Percentiles rank a stretch among this genome's conserved stretches.
Evolutionary conservation across 2,888 invertebrate genomes (phyloP).

Genomic region (Drosophila suboccidentalis): DNA sequence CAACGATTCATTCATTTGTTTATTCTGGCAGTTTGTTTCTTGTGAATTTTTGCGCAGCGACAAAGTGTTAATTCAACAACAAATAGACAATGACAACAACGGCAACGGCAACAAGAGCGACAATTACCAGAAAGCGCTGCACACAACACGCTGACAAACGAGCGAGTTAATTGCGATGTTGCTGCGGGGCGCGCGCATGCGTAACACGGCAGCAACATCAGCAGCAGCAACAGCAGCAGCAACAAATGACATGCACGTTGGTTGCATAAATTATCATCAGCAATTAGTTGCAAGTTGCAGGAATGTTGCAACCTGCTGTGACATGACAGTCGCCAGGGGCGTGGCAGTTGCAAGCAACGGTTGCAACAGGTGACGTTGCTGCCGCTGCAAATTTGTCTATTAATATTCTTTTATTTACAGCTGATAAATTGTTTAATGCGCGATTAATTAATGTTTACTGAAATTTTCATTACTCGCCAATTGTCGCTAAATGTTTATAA

Average conservation of each 20-base stretch:
- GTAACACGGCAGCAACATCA: slow-evolving; percentile 67
- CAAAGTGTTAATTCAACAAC: slow-evolving; percentile 73
- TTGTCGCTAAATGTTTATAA: slow-evolving; percentile 68
- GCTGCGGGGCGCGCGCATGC: slow-evolving; percentile 67
- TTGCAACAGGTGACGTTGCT: slow-evolving; percentile 58
- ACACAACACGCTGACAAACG: slow-evolving; percentile 44
- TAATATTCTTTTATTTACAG: slow-evolving; percentile 16
- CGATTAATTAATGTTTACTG: slow-evolving; percentile 40
- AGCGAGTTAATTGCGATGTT: slow-evolving; percentile 56
- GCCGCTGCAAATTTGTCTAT: slow-evolving; percentile 7
- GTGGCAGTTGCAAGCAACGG: slow-evolving; percentile 6
- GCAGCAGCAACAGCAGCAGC: slow-evolving; percentile 16
- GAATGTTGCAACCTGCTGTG: slow-evolving; percentile 10
- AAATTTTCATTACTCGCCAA: slow-evolving; percentile 24
- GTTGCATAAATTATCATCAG: slow-evolving; percentile 66
- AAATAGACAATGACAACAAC: slow-evolving; percentile 59
- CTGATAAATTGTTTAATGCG: slow-evolving; percentile 31
- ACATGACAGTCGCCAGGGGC: background rate
- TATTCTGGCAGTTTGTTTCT: slow-evolving; percentile 46
- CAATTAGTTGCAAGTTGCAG: slow-evolving; percentile 59
- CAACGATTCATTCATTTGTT: slow-evolving; percentile 38
- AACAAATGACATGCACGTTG: slow-evolving; percentile 34
- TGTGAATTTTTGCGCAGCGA: slow-evolving; percentile 58
- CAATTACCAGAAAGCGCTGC: slow-evolving; percentile 56
- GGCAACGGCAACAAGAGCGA: slow-evolving; percentile 25